Conservation (phyloP, 2,113 vertebrate species). For the Puntigrus tetrazona region DNA sequence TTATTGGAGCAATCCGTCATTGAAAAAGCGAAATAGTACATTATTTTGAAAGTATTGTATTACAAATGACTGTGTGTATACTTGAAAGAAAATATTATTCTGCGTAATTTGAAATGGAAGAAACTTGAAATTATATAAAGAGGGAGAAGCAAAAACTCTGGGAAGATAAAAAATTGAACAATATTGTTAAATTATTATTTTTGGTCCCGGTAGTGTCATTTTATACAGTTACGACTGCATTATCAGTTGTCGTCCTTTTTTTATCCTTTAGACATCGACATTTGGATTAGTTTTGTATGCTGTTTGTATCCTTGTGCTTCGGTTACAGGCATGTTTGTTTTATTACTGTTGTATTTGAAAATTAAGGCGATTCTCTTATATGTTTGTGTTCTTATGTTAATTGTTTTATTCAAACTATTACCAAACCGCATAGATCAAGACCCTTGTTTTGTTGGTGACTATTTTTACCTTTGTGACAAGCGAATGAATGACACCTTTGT, state of each 20-base stretch:
- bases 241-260: neutral
- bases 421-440: neutral
- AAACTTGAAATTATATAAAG: conserved; percentile 4
- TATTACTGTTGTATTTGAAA: neutral
- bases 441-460: neutral
- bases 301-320: conserved; percentile 5
- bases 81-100: neutral
- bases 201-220: neutral
- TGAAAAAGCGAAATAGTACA: neutral
- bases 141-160: neutral
- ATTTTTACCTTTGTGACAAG: neutral
- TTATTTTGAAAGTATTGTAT: conserved; percentile 13
- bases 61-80: conserved; percentile 7
- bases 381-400: neutral
- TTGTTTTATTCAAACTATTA: neutral
- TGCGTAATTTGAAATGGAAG: neutral
- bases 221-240: neutral
- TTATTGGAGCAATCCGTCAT: neutral
- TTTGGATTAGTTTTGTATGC: neutral
- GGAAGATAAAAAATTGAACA: neutral
- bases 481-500: neutral
- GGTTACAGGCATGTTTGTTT: conserved; percentile 18
- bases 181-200: neutral
- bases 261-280: neutral
- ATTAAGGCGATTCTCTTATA: neutral